Percentiles rank a stretch among this genome's conserved stretches.
These are phyloP conservation scores for Ormia ochracea DNA, from an alignment of 2,888 invertebrate species.

Conservation along the genomic window DNA sequence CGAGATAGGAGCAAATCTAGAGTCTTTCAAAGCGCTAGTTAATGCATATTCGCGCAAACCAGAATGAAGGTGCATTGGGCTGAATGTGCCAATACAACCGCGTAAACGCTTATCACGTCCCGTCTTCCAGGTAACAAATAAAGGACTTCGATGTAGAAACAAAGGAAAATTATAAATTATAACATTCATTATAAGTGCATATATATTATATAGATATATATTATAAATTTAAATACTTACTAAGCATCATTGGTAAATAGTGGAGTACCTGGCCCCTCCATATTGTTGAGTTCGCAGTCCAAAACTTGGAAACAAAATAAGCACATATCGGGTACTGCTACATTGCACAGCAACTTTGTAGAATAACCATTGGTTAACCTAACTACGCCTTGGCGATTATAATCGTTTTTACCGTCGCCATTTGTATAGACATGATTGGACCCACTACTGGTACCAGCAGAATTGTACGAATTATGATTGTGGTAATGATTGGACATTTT, in stretches of 20 bases:
- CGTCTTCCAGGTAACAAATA: constrained; percentile 99
- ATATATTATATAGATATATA: too few species aligned
- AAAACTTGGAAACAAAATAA: constrained; percentile 99
- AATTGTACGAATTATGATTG: constrained; percentile 66
- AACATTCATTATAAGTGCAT: constrained; percentile 10
- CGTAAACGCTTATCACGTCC: constrained; percentile 95
- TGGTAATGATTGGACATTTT: constrained; percentile 68
- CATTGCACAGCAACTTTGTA: constrained; percentile 75
- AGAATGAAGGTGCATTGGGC: constrained; percentile 95
- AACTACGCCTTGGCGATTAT: constrained; percentile 55
- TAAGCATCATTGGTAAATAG: constrained; percentile 96
- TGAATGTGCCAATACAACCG: constrained; percentile 99
- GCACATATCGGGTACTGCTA: constrained; percentile 97
- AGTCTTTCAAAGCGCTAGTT: constrained; percentile 98
- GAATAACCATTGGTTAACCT: constrained; percentile 74
- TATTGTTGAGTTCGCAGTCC: constrained; percentile 93
- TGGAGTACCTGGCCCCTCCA: constrained; percentile 93
- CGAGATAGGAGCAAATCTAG: constrained; percentile 94
- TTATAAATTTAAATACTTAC: too few species aligned
- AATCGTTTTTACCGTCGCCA: constrained; percentile 57
- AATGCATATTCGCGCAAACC: constrained; percentile 97
- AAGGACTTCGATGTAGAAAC: constrained; percentile 82
- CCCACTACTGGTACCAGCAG: constrained; percentile 51
- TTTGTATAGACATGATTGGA: constrained; percentile 54
- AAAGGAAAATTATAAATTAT: neutral